phyloP scores from a whole-genome alignment of 2,888 invertebrate species.

The Alentia gelatinosa region DNA sequence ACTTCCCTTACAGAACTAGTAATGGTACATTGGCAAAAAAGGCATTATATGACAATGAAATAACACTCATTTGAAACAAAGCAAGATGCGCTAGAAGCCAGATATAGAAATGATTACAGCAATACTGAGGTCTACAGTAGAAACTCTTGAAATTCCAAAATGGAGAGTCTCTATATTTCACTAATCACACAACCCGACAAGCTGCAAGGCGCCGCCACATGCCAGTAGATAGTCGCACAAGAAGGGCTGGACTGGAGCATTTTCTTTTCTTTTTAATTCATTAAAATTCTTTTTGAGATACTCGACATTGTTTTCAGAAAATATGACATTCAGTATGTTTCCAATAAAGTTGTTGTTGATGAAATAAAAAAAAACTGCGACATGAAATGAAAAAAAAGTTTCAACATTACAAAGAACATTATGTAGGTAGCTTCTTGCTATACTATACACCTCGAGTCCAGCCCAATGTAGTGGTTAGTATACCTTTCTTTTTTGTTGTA shows the following conservation, averaged over 20 bases:
- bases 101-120: not conserved
- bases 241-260: not conserved
- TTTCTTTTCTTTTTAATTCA: not conserved
- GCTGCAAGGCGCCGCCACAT: not conserved
- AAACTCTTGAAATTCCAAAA: not conserved
- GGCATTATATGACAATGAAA: too few species aligned
- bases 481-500: constrained; percentile 36
- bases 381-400: not conserved
- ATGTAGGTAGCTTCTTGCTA: not conserved
- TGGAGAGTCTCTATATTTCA: not conserved
- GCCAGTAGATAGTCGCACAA: not conserved
- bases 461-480: not conserved
- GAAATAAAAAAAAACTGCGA: not conserved
- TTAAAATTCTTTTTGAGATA: not conserved
- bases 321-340: not conserved
- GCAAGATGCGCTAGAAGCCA: not conserved
- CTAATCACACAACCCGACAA: not conserved
- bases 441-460: not conserved
- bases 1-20: too few species aligned
- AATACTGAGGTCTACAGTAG: not conserved
- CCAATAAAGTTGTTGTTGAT: not conserved
- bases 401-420: not conserved
- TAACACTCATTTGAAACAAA: not conserved
- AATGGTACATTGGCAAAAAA: too few species aligned
- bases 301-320: too few species aligned